phyloP scores from a whole-genome alignment of 2,113 vertebrate species.

The Eudyptes chrysolophus region DNA sequence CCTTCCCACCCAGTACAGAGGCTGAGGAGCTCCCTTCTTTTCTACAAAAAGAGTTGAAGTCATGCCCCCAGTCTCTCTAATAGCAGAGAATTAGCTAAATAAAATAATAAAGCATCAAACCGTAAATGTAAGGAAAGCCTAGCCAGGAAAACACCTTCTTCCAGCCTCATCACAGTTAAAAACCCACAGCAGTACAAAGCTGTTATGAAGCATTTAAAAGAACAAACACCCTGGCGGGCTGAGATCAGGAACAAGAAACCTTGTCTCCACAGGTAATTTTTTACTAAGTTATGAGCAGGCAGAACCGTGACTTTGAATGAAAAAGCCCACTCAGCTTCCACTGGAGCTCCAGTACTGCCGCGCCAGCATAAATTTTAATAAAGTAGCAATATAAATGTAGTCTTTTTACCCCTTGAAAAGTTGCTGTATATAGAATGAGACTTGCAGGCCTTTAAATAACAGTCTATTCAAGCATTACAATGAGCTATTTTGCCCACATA shows the following conservation, averaged over 20 bases:
- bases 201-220: not conserved
- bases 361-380: slow-evolving; percentile 49
- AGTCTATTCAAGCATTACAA: not conserved
- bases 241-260: not conserved
- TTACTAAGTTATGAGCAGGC: slow-evolving; percentile 15
- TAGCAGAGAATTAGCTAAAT: not conserved
- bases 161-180: not conserved
- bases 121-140: not conserved
- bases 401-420: slow-evolving; percentile 34
- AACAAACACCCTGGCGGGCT: not conserved
- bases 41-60: not conserved
- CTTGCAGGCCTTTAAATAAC: slow-evolving; percentile 26
- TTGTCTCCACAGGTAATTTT: not conserved
- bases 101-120: not conserved
- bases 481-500: not conserved
- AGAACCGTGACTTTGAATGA: slow-evolving; percentile 19
- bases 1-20: accelerated
- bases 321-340: slow-evolving; percentile 43
- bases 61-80: not conserved
- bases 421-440: not conserved
- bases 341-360: not conserved
- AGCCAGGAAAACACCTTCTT: not conserved
- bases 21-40: not conserved
- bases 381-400: slow-evolving; percentile 32
- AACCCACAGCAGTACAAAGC: not conserved